Evolutionary conservation across 2,797 vertebrate genomes (phyloP).

Genomic region (Amazona finschi): DNA sequence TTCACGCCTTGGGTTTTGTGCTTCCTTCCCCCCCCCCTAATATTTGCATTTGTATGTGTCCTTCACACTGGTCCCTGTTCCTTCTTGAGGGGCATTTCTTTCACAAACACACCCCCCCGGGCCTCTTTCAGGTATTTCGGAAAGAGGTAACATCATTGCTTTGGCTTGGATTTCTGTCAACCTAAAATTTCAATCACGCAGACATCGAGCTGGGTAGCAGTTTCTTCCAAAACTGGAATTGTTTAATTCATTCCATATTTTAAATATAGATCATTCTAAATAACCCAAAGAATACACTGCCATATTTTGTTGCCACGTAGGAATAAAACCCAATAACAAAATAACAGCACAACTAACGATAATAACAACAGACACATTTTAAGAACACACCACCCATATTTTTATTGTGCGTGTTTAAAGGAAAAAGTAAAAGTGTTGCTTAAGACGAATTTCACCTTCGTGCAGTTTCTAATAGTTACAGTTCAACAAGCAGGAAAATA

Average conservation of each 20-base stretch:
- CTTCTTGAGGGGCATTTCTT: background rate
- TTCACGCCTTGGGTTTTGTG: background rate
- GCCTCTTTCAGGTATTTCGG: background rate
- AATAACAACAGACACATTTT: background rate
- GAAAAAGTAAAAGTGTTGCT: background rate
- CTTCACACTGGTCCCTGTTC: background rate
- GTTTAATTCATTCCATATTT: constrained; percentile 40
- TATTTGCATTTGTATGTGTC: background rate
- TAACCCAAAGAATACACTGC: constrained; percentile 46
- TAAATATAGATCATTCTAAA: background rate
- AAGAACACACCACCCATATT: background rate
- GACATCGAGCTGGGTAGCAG: background rate
- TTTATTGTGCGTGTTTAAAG: background rate
- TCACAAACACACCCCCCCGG: background rate
- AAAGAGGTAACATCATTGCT: background rate
- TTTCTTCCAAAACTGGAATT: constrained; percentile 23
- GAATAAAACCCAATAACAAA: constrained; percentile 63
- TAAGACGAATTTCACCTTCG: background rate
- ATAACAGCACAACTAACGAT: background rate
- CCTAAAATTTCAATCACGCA: background rate
- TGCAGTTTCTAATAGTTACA: constrained; percentile 12
- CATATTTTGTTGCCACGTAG: constrained; percentile 52
- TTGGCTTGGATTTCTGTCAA: constrained; percentile 8
- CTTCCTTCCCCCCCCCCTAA: background rate
- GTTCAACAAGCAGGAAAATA: constrained; percentile 42